These are phyloP conservation scores for Sterrhoptilus dennistouni DNA, from an alignment of 2,113 vertebrate genomes.

Conservation along the genomic window DNA sequence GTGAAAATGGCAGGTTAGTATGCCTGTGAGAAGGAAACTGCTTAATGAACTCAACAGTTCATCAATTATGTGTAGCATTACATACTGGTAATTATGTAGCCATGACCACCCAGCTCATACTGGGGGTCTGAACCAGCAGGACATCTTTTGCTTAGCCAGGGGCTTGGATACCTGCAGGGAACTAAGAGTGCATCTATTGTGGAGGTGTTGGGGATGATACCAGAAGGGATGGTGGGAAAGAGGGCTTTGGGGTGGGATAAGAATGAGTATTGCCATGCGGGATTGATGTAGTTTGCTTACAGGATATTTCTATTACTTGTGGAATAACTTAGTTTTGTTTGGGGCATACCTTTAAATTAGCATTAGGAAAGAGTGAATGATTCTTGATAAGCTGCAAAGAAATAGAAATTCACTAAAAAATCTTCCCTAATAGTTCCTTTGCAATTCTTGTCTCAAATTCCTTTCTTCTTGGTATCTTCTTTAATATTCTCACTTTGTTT, in stretches of 20 bases:
- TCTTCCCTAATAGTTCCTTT: background rate
- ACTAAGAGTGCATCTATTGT: background rate
- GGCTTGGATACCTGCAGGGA: background rate
- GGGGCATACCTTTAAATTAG: background rate
- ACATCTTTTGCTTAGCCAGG: background rate
- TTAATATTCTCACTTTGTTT: background rate
- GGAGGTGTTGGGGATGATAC: background rate
- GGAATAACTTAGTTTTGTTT: background rate
- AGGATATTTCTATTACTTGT: background rate
- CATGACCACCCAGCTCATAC: rapidly evolving
- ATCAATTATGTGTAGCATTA: background rate
- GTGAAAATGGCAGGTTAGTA: background rate
- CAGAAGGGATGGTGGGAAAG: background rate
- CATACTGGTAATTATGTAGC: background rate
- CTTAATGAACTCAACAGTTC: background rate
- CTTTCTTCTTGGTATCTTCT: background rate
- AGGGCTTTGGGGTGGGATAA: background rate
- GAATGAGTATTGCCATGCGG: background rate
- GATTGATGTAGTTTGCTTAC: background rate
- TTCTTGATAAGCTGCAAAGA: background rate
- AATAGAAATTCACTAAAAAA: background rate
- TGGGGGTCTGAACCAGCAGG: background rate
- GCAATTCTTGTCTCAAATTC: background rate
- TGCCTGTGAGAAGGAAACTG: background rate
- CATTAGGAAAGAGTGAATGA: background rate